Conservation (phyloP, 2,797 vertebrate species). For the Yasuhikotakia modesta region DNA sequence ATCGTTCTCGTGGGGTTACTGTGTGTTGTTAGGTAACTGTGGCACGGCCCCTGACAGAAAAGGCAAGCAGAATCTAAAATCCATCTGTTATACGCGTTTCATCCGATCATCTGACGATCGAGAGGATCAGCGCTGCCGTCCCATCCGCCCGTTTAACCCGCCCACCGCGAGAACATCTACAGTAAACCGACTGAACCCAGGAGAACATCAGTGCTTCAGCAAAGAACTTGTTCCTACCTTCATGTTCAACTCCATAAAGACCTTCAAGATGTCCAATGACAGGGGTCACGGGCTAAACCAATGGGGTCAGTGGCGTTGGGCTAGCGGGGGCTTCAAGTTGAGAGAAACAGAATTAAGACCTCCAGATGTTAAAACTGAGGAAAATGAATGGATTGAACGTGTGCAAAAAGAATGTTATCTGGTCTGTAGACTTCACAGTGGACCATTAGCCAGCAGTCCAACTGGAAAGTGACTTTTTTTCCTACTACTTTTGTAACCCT, state of each 20-base stretch:
- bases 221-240: background rate
- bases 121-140: background rate
- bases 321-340: background rate
- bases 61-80: conserved; percentile 21
- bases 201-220: background rate
- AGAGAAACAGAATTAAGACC: background rate
- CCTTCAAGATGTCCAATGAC: background rate
- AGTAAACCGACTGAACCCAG: background rate
- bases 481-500: background rate
- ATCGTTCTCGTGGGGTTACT: conserved; percentile 43
- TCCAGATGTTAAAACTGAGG: background rate
- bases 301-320: background rate
- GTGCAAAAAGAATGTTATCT: conserved; percentile 8
- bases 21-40: conserved; percentile 36
- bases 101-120: conserved; percentile 12
- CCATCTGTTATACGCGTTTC: conserved; percentile 13
- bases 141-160: background rate
- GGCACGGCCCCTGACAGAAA: conserved; percentile 23
- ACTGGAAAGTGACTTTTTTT: background rate
- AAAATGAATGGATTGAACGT: background rate
- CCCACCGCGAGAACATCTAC: background rate
- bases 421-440: background rate
- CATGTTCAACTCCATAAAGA: background rate
- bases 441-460: background rate
- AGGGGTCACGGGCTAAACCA: background rate